These are phyloP conservation scores for Struthio camelus DNA, from an alignment of 2,113 vertebrate genomes.

Conservation along the genomic window DNA sequence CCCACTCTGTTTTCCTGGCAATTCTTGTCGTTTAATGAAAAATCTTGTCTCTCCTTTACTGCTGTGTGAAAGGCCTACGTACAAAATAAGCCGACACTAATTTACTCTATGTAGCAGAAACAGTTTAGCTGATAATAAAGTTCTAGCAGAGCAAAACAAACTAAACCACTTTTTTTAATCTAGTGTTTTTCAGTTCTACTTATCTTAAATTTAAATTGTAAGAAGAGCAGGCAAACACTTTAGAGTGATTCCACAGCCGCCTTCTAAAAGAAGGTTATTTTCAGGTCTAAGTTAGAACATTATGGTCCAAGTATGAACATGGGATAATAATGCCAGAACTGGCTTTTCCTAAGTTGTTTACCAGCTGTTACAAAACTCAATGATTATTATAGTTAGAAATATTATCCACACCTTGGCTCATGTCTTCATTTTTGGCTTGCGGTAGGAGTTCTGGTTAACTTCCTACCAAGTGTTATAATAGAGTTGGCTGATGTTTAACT, in stretches of 20 bases:
- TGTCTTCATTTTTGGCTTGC: background rate
- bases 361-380: slow-evolving; percentile 42
- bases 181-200: background rate
- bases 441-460: slow-evolving; percentile 22
- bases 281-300: background rate
- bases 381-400: slow-evolving; percentile 17
- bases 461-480: slow-evolving; percentile 22
- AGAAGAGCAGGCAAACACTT: background rate
- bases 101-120: background rate
- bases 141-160: background rate
- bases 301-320: background rate
- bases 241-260: background rate
- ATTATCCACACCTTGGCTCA: slow-evolving; percentile 51
- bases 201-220: background rate
- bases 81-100: background rate
- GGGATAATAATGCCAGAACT: background rate
- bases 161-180: background rate
- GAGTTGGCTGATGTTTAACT: slow-evolving; percentile 19
- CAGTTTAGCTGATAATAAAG: background rate
- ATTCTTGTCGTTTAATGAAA: background rate
- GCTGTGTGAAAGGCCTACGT: background rate
- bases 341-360: slow-evolving; percentile 29
- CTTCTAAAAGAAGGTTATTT: slow-evolving; percentile 6
- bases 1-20: background rate
- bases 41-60: background rate